Percentiles rank a stretch among this genome's conserved stretches.
Conservation (phyloP, 1,140 invertebrate species). For the Lasioglossum albipes region DNA sequence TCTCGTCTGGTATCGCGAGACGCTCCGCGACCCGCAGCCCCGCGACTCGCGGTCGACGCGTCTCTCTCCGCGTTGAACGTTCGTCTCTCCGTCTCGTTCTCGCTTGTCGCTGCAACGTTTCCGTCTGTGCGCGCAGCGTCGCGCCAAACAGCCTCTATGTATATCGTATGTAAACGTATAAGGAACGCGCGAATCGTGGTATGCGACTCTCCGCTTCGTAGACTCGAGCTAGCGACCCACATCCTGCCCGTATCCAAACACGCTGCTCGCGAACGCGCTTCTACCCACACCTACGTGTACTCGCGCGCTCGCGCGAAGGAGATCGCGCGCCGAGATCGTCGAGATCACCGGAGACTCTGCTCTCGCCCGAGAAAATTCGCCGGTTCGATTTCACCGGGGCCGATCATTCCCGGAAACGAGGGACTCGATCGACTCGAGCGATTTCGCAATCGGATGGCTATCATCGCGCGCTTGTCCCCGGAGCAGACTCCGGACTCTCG, state of each 20-base stretch:
- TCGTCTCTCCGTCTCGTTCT: background rate
- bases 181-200: constrained; percentile 60
- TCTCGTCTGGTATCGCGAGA: no score
- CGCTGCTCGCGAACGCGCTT: constrained; percentile 40
- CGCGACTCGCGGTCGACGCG: no score
- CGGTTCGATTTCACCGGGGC: no score
- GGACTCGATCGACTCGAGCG: no score
- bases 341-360: no score
- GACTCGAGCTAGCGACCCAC: constrained; percentile 74
- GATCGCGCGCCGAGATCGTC: no score
- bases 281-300: constrained; percentile 46
- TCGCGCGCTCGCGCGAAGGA: constrained; percentile 36
- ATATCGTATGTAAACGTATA: constrained; percentile 59
- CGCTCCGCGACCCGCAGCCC: no score
- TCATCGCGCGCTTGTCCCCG: no score
- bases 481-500: no score
- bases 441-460: no score
- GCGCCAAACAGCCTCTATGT: constrained; percentile 64
- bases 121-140: constrained; percentile 44
- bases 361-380: no score
- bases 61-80: background rate
- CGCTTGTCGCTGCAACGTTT: constrained; percentile 19
- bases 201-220: constrained; percentile 65
- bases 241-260: constrained; percentile 69
- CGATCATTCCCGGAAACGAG: no score